A percentile compares a stretch with the other conserved stretches of the same genome.
These are phyloP conservation scores for Agonum fuliginosum DNA, from an alignment of 2,888 invertebrate genomes.

Conservation along the genomic window DNA sequence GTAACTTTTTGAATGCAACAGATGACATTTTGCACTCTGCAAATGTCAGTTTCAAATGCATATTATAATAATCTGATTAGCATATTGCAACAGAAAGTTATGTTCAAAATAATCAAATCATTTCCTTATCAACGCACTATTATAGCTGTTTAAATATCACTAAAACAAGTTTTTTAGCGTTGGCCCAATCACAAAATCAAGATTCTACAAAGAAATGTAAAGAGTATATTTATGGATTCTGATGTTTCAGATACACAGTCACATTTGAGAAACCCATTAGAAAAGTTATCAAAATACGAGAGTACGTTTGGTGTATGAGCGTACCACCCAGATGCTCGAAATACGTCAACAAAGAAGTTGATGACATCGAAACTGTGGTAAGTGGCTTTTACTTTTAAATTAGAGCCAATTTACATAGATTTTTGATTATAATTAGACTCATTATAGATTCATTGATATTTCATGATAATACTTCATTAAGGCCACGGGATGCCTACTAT, in stretches of 20 bases:
- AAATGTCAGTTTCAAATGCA: slow-evolving; percentile 24
- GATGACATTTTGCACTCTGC: slow-evolving; percentile 15
- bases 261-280: slow-evolving; percentile 81
- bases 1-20: not conserved
- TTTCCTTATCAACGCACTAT: not conserved
- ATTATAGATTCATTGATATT: too few species aligned
- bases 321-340: slow-evolving; percentile 88
- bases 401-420: too few species aligned
- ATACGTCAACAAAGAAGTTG: slow-evolving; percentile 81
- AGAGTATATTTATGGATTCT: slow-evolving; percentile 4
- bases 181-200: not conserved
- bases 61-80: slow-evolving; percentile 10
- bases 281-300: slow-evolving; percentile 75
- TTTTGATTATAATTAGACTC: too few species aligned
- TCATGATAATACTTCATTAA: too few species aligned
- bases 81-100: slow-evolving; percentile 14
- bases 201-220: slow-evolving; percentile 18
- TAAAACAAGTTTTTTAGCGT: too few species aligned
- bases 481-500: too few species aligned
- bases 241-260: slow-evolving; percentile 77
- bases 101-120: not conserved
- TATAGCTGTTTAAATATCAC: too few species aligned
- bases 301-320: slow-evolving; percentile 86
- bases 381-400: slow-evolving; percentile 67
- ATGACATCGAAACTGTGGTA: slow-evolving; percentile 83